These are phyloP conservation scores for Pseudorhiza aurosa DNA, from an alignment of 30 jellyfish, hydroid and myxozoan species.

Conservation along the genomic window DNA sequence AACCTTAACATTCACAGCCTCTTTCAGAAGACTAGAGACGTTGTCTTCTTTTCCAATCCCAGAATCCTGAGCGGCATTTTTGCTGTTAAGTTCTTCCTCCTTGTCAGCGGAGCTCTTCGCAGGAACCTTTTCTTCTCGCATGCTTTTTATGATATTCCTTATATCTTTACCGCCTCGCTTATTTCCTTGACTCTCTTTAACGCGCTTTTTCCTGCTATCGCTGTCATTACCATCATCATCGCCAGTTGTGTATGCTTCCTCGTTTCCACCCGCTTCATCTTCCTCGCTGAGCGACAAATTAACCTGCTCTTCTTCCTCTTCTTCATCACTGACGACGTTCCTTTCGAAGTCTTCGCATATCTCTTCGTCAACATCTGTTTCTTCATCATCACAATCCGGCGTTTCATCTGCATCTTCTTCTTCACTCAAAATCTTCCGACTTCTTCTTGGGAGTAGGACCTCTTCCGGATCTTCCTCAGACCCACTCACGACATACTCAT, in stretches of 20 bases:
- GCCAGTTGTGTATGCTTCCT: neutral
- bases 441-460: conserved; percentile 16
- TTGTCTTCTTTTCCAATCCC: neutral
- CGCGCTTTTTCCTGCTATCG: neutral
- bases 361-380: conserved; percentile 53
- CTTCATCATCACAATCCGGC: conserved; percentile 37
- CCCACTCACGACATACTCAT: conserved; percentile 64
- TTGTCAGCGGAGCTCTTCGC: neutral
- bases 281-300: conserved; percentile 42
- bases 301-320: conserved; percentile 26
- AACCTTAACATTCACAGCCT: neutral
- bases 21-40: neutral
- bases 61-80: neutral
- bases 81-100: neutral
- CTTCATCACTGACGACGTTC: conserved; percentile 48
- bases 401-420: conserved; percentile 50
- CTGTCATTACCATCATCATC: conserved; percentile 6
- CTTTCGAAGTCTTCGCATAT: conserved; percentile 28
- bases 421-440: conserved; percentile 29
- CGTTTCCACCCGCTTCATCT: conserved; percentile 44
- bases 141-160: conserved; percentile 33
- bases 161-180: conserved; percentile 60
- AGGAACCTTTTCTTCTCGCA: conserved; percentile 31
- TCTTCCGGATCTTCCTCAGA: conserved; percentile 76
- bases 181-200: conserved; percentile 4